Evolutionary conservation across 1,140 invertebrate genomes (phyloP).

Genomic region (Eufriesea mexicana): DNA sequence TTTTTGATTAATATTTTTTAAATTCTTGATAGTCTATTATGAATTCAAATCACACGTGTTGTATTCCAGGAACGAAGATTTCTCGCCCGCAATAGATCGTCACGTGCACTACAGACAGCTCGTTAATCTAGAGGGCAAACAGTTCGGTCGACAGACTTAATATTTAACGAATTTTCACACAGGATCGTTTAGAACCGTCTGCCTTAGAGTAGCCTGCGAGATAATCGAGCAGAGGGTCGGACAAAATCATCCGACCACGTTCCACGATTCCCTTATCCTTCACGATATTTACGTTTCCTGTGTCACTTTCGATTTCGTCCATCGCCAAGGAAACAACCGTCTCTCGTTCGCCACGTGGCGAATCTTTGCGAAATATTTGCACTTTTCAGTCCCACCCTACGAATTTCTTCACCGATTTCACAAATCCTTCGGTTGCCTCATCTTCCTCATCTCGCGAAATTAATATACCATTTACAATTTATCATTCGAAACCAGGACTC

Average conservation of each 20-base stretch:
- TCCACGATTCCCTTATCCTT: not conserved
- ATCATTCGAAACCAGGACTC: too few species aligned
- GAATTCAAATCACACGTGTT: too few species aligned
- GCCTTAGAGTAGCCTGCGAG: too few species aligned
- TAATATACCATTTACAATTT: too few species aligned
- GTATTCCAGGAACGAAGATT: not conserved
- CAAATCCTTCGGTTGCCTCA: not conserved
- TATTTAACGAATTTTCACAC: slow-evolving; percentile 5
- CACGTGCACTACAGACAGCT: not conserved
- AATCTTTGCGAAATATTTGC: slow-evolving; percentile 23
- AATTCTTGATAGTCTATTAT: too few species aligned
- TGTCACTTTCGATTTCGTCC: slow-evolving; percentile 9
- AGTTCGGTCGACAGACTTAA: not conserved
- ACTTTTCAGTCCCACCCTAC: too few species aligned
- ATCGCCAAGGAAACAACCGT: not conserved
- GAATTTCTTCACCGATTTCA: not conserved
- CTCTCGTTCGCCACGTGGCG: not conserved
- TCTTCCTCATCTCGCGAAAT: not conserved
- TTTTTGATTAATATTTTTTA: too few species aligned
- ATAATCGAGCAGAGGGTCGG: not conserved
- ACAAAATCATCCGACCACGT: not conserved
- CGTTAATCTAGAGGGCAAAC: not conserved
- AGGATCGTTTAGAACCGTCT: not conserved
- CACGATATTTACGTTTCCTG: not conserved
- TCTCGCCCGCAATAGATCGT: not conserved